These are phyloP conservation scores for Harlomillsia oculata DNA, from an alignment of 1,140 invertebrate species.

Conservation along the genomic window DNA sequence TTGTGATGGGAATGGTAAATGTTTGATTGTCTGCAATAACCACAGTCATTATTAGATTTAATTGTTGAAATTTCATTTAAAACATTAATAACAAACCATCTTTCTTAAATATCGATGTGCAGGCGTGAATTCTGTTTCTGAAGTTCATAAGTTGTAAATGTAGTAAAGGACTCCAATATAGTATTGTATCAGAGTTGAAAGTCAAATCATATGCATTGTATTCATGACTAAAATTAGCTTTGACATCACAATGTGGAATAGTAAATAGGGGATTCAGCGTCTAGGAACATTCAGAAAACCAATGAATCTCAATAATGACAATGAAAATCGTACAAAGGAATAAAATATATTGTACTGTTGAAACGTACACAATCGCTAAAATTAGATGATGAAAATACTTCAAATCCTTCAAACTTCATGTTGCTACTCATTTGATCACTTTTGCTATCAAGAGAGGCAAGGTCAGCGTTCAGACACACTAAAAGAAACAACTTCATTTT, in stretches of 20 bases:
- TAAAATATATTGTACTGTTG: background rate
- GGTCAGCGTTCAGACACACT: constrained; percentile 33
- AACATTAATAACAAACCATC: too few species aligned
- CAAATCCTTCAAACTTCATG: constrained; percentile 28
- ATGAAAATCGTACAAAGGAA: too few species aligned
- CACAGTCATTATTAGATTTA: too few species aligned
- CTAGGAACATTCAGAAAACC: too few species aligned
- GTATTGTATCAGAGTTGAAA: constrained; percentile 19
- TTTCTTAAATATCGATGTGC: too few species aligned
- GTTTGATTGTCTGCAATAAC: too few species aligned
- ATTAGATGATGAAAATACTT: constrained; percentile 33
- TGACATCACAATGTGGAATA: constrained; percentile 30
- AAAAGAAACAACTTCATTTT: background rate
- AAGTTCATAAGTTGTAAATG: constrained; percentile 27
- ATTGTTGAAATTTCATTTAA: too few species aligned
- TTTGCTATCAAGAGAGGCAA: constrained; percentile 14
- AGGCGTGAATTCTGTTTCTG: background rate
- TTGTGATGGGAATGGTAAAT: too few species aligned
- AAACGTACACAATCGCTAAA: constrained; percentile 35
- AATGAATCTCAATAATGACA: too few species aligned
- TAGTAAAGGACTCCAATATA: constrained; percentile 33
- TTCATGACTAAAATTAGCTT: background rate
- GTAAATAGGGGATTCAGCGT: constrained; percentile 33
- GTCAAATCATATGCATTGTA: constrained; percentile 11
- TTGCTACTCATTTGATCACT: constrained; percentile 20